Percentiles rank a stretch among this genome's conserved stretches.
Evolutionary conservation across 2,113 vertebrate genomes (phyloP).

Genomic region (Echinops telfairi): DNA sequence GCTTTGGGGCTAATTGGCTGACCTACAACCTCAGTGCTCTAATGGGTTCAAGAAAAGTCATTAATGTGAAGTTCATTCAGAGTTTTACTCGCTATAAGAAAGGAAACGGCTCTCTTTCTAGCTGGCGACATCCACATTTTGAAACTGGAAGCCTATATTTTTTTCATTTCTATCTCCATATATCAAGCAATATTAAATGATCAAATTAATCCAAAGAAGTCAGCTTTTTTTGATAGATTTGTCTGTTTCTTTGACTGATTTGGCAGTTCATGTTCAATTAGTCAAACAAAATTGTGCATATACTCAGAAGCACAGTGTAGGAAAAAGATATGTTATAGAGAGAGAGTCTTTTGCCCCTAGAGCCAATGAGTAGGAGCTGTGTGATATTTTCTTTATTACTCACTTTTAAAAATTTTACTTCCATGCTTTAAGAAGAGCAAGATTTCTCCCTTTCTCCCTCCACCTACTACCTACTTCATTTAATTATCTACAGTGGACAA

Average conservation of each 20-base stretch:
- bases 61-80: neutral
- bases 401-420: constrained; percentile 9
- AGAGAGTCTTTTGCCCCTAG: neutral
- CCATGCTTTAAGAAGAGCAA: neutral
- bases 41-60: neutral
- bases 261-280: constrained; percentile 36
- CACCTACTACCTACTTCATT: neutral
- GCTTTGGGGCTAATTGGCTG: neutral
- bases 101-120: neutral
- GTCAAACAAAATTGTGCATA: constrained; percentile 34
- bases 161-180: neutral
- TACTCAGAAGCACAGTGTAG: neutral
- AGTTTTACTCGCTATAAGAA: neutral
- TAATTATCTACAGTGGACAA: neutral
- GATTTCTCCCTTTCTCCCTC: neutral
- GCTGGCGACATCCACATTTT: neutral
- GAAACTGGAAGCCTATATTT: constrained; percentile 12
- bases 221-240: constrained; percentile 1
- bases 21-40: neutral
- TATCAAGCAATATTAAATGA: constrained; percentile 38
- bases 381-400: neutral
- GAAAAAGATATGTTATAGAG: neutral
- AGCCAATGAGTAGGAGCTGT: neutral
- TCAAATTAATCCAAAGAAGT: constrained; percentile 17
- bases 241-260: constrained; percentile 15